Percentiles rank a stretch among this genome's conserved stretches.
phyloP scores from a whole-genome alignment of 2,888 invertebrate genomes.

The Sipha maydis region DNA sequence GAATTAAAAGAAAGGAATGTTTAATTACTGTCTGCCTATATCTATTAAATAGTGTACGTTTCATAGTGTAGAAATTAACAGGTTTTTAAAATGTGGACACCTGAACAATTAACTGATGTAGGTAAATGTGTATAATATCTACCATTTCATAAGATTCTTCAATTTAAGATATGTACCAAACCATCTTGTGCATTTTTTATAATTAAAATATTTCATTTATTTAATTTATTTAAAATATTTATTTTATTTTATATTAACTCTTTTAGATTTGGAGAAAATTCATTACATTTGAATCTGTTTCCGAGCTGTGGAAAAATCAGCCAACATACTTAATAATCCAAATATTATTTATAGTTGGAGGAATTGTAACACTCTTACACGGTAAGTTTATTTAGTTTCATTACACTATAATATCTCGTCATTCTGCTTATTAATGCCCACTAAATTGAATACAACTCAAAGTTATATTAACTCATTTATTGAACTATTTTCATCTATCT shows the following conservation, averaged over 20 bases:
- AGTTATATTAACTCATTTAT: background rate
- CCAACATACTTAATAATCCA: slow-evolving; percentile 77
- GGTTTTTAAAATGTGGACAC: background rate
- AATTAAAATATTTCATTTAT: too few relatives aligned
- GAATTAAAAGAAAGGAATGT: too few relatives aligned
- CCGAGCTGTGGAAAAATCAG: slow-evolving; percentile 73
- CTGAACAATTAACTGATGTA: background rate
- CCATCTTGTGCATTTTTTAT: too few relatives aligned
- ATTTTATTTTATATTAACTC: background rate
- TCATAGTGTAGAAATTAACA: background rate
- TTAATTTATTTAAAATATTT: too few relatives aligned
- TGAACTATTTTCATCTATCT: too few relatives aligned
- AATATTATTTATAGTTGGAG: slow-evolving; percentile 73
- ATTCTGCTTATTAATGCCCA: background rate
- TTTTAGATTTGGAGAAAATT: slow-evolving; percentile 25
- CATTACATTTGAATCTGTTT: slow-evolving; percentile 26
- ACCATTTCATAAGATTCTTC: too few relatives aligned
- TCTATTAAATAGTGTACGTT: background rate
- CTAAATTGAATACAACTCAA: background rate
- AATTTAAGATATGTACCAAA: too few relatives aligned
- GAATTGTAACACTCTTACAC: slow-evolving; percentile 75
- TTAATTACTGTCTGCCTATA: too few relatives aligned
- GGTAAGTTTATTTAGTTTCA: slow-evolving; percentile 69
- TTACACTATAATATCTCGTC: background rate
- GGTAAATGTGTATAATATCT: background rate